A percentile compares a stretch with the other conserved stretches of the same genome.
phyloP scores from a whole-genome alignment of 2,113 vertebrate species.

The Rhinopomastus cyanomelas region DNA sequence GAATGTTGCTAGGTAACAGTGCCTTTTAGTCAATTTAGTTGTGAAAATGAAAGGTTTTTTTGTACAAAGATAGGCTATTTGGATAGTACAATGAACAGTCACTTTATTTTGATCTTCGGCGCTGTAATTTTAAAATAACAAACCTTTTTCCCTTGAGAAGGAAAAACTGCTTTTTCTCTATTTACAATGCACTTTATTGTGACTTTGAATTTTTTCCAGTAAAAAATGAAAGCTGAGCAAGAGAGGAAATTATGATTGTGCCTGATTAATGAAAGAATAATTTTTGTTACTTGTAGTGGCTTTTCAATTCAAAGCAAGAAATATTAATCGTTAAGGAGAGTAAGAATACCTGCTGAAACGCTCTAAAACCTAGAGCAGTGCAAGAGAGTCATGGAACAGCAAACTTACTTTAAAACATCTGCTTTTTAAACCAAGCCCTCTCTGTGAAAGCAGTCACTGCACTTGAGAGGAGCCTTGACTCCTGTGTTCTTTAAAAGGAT shows the following conservation, averaged over 20 bases:
- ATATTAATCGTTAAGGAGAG: constrained; percentile 51
- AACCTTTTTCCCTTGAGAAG: constrained; percentile 35
- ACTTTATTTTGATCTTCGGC: constrained; percentile 82
- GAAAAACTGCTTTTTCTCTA: constrained; percentile 41
- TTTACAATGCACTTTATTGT: constrained; percentile 53
- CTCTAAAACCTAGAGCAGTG: constrained; percentile 20
- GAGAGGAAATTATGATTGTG: constrained; percentile 49
- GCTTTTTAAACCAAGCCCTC: background rate
- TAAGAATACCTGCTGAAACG: constrained; percentile 36
- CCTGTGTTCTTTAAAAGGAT: constrained; percentile 37
- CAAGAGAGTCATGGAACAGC: background rate
- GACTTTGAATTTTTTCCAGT: background rate
- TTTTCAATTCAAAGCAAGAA: constrained; percentile 51
- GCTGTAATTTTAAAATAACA: constrained; percentile 79
- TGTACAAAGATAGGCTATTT: constrained; percentile 80
- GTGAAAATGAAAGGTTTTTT: constrained; percentile 81
- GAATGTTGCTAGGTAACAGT: constrained; percentile 87
- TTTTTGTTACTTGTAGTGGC: constrained; percentile 29
- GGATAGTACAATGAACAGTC: constrained; percentile 80
- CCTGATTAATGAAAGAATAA: constrained; percentile 58
- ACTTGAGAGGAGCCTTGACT: constrained; percentile 33
- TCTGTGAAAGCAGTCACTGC: background rate
- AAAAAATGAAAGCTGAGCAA: constrained; percentile 43
- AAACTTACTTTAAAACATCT: background rate
- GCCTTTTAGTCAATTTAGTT: constrained; percentile 85